Evolutionary conservation across 2,113 vertebrate genomes (phyloP), one percentile per base, ranked within the genome.

Genomic region (Casuarius casuarius): DNA sequence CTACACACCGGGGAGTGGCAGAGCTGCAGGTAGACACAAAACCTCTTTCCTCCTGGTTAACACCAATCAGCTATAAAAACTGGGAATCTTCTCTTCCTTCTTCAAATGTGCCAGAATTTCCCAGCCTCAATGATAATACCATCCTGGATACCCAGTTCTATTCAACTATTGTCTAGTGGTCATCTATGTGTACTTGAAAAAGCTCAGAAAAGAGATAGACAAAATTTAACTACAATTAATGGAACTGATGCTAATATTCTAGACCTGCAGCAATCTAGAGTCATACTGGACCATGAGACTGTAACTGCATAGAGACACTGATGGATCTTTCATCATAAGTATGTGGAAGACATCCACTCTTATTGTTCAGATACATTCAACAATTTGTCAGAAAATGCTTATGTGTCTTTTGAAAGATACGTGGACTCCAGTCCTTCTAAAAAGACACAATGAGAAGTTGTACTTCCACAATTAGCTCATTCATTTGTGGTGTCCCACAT

Each of bases 1-100:
- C 1, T 33, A 7, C 13, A n/a, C 11, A 42, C 4, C 0, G 2
- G 11, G 19, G 9, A 68, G 18, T 8, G 6, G 7, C n/a, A 42
- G 66, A 79, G 40, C 9, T 63, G 9, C 22, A 26, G 12, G 16
- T 28, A 25, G 19, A 85, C 23, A 73, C 62, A 76, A 85, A 51
- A 3, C 4, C 16, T 13, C 65, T 58, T 59, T 42, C 59, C 63
- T 82, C 46, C 76, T 67, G 46, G 22, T 18, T 84, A 46, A 44
- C 9, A 52, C 12, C 58, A 48, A 23, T 31, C 52, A 68, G 33
- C 26, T 78, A 23, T 8, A 54, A 8, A 58, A 75, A 75, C 31
- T 40, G 20, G 35, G 35, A 54, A 15, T 49, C 5, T 33, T 82
- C 29, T 54, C 40, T 63, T 92, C 26, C 35, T 87, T 52, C 54